phyloP scores from a whole-genome alignment of 2,888 invertebrate species.

The Lacanobia oleracea region DNA sequence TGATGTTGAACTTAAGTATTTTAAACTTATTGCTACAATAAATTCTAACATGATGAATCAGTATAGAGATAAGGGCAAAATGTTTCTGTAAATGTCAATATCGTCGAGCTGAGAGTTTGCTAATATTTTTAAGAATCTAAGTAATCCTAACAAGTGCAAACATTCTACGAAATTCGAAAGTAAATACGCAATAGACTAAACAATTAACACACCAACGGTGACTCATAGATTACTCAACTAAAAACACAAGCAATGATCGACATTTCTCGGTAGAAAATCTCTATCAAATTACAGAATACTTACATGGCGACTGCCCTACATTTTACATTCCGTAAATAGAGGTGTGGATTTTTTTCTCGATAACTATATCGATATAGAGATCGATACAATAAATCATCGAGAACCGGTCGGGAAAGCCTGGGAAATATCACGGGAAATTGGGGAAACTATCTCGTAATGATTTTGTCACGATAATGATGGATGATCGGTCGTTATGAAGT shows the following conservation, averaged over 20 bases:
- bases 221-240: conserved; percentile 50
- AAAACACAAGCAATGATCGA: conserved; percentile 50
- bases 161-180: conserved; percentile 29
- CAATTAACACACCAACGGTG: conserved; percentile 31
- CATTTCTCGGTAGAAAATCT: conserved; percentile 56
- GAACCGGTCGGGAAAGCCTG: conserved; percentile 70
- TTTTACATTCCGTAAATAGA: conserved; percentile 62
- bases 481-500: conserved; percentile 57
- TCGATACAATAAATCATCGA: conserved; percentile 56
- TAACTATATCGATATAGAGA: conserved; percentile 44
- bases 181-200: conserved; percentile 22
- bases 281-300: conserved; percentile 56
- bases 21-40: conserved; percentile 9
- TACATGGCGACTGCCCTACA: conserved; percentile 54
- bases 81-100: neutral
- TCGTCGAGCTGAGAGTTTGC: neutral
- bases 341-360: conserved; percentile 51
- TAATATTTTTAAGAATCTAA: neutral
- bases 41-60: conserved; percentile 7
- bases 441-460: conserved; percentile 63
- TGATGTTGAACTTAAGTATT: neutral
- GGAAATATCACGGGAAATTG: conserved; percentile 67
- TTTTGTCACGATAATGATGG: conserved; percentile 58
- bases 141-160: conserved; percentile 6
- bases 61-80: neutral